Base-by-base conservation (phyloP, 2,888 invertebrate genomes). In the Euphydryas editha region DNA sequence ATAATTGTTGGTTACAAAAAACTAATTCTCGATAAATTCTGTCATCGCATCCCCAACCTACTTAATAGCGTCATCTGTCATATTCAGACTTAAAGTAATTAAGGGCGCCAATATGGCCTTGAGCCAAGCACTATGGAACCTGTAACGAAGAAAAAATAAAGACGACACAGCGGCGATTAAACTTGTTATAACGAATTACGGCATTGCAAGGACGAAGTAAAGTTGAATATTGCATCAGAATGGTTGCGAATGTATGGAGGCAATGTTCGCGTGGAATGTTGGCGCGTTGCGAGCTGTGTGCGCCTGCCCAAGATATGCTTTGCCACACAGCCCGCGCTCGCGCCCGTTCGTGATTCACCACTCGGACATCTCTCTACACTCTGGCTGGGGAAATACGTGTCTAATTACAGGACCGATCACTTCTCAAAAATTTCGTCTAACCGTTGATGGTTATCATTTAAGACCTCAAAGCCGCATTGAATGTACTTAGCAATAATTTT, bases 141-240 rank as follows among this genome's bases (percentile, higher is more conserved):
- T 82, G 84, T 78, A 73, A 79, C 69, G 65, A 68, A 76, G 81
- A 89, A 90, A 88, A 89, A 86, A 88, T 84, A 86, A 90, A 88
- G 87, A 85, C 84, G 84, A 83, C 81, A 84, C 78, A 79, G 82
- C 81, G 80, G 78, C 87, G 82, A 87, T 88, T 88, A 86, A 87
- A 86, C 85, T 87, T 84, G 90, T 90, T 88, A 85, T 88, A 89
- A 90, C 88, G 90, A 92, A 91, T 92, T 92, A 92, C 91, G 91
- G 91, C 92, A 92, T 91, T 92, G 92, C 92, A 92, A 92, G 92
- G 91, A 92, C 91, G 91, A 90, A 86, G 89, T 91, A 91, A 90
- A 91, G 90, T 90, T 91, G 90, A 92, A 91, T 91, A 90, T 91
- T 92, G 92, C 91, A 90, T 92, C 91, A 92, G 88, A 87, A 86